A percentile compares a stretch with the other conserved stretches of the same genome.
These are phyloP conservation scores for Syrrhaptes paradoxus DNA, from an alignment of 2,113 vertebrate genomes.

Conservation along the genomic window DNA sequence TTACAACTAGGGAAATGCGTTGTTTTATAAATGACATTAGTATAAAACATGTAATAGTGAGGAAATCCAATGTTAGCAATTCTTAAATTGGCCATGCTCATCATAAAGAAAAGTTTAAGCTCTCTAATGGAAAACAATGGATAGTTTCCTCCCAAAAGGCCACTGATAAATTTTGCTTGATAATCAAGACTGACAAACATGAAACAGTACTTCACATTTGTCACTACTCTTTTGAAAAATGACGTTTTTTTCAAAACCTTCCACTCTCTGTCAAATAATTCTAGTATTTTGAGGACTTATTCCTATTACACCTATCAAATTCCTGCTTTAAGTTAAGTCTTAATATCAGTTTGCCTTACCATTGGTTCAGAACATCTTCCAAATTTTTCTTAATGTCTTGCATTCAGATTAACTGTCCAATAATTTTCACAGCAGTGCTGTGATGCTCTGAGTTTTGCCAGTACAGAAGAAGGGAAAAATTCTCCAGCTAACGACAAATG, in stretches of 20 bases:
- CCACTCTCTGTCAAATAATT: background rate
- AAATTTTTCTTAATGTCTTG: background rate
- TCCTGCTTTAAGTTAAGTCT: background rate
- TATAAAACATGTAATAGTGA: background rate
- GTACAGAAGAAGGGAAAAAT: background rate
- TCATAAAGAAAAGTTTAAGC: background rate
- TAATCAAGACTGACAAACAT: background rate
- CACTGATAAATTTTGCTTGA: background rate
- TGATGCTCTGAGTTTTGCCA: background rate
- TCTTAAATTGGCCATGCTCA: background rate
- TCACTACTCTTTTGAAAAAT: background rate
- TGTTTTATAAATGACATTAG: conserved; percentile 29
- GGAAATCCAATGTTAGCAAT: background rate
- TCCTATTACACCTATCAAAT: background rate
- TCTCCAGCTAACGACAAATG: background rate
- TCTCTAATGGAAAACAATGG: background rate
- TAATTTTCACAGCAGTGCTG: background rate
- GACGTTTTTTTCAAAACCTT: background rate
- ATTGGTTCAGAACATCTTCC: background rate
- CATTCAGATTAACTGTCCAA: background rate
- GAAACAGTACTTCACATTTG: background rate
- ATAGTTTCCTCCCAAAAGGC: background rate
- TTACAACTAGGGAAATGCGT: background rate
- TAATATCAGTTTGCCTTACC: background rate
- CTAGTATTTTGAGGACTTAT: background rate